Evolutionary conservation across 2,888 invertebrate genomes (phyloP).

Genomic region (Leptinotarsa tumamoca): DNA sequence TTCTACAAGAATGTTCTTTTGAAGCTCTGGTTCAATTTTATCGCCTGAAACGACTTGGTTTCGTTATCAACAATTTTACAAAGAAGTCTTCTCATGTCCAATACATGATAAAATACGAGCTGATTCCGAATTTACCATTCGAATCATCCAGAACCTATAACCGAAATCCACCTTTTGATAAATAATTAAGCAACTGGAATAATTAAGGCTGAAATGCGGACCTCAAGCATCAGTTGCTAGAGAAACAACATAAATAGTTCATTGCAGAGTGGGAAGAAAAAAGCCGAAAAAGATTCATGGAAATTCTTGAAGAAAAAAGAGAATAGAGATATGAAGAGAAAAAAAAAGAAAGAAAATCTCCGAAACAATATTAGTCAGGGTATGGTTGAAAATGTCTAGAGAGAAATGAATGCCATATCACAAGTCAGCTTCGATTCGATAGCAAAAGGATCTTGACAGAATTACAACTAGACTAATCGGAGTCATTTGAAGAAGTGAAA

Average conservation of each 20-base stretch:
- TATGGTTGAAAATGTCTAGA: constrained; percentile 41
- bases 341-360: constrained; percentile 25
- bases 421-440: constrained; percentile 64
- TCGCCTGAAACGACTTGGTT: constrained; percentile 68
- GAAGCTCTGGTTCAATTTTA: constrained; percentile 69
- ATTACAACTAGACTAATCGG: constrained; percentile 66
- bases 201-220: constrained; percentile 45
- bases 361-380: constrained; percentile 19
- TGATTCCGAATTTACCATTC: constrained; percentile 70
- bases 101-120: constrained; percentile 65
- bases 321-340: constrained; percentile 57
- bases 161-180: constrained; percentile 52
- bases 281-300: constrained; percentile 52
- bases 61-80: constrained; percentile 75
- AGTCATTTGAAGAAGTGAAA: constrained; percentile 67
- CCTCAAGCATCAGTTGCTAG: constrained; percentile 61
- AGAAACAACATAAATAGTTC: constrained; percentile 46
- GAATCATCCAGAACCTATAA: constrained; percentile 64
- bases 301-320: constrained; percentile 56
- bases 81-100: constrained; percentile 68
- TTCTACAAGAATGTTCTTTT: constrained; percentile 66
- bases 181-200: constrained; percentile 59
- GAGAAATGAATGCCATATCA: constrained; percentile 46
- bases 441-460: constrained; percentile 67
- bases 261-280: constrained; percentile 55